Evolutionary conservation across 2,888 invertebrate species (phyloP).

Genomic region (Eilema sororculum): DNA sequence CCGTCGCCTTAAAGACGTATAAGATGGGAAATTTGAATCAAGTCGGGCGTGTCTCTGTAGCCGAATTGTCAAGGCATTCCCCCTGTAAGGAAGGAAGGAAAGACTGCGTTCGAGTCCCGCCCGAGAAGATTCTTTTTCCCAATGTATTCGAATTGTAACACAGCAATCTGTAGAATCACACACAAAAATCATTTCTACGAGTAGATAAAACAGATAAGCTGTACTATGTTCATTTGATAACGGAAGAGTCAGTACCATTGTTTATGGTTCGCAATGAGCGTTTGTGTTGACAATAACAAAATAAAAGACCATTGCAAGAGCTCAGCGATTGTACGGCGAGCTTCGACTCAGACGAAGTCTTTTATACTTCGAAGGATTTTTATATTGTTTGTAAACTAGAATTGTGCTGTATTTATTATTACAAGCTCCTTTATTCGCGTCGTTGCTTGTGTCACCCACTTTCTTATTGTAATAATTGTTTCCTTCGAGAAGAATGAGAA

Average conservation of each 20-base stretch:
- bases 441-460: background rate
- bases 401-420: background rate
- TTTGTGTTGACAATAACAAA: constrained; percentile 11
- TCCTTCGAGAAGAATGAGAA: background rate
- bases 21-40: no score
- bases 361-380: constrained; percentile 4
- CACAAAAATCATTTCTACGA: background rate
- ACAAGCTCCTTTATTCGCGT: constrained; percentile 4
- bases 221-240: background rate
- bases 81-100: no score
- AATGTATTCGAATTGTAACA: no score
- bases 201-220: background rate
- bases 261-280: background rate
- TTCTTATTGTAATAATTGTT: background rate
- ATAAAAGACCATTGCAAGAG: constrained; percentile 3
- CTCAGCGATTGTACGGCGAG: background rate
- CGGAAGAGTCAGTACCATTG: background rate
- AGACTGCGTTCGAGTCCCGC: no score
- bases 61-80: no score
- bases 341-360: constrained; percentile 6
- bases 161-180: no score
- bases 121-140: no score
- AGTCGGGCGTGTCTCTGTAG: no score
- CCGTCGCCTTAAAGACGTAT: no score
- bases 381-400: constrained; percentile 13